Evolutionary conservation across 2,888 invertebrate genomes (phyloP), one percentile per base, ranked within the genome.

Genomic region (Sminthurinus aureus): DNA sequence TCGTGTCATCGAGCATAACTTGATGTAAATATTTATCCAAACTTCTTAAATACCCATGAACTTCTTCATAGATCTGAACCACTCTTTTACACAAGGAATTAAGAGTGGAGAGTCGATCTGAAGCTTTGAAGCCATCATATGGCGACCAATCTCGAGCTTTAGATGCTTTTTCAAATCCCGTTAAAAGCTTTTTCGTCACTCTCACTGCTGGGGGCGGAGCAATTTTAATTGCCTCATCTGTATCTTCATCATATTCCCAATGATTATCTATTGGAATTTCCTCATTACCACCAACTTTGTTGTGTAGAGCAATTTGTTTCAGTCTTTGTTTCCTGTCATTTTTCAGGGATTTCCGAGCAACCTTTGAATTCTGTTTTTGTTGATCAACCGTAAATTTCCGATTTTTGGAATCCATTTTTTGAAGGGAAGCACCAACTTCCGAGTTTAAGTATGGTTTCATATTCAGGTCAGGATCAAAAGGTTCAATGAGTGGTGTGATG

Each of bases 71-170:
- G 1, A 50, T 81, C 20, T 75, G 81, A n/a, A 75, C 24, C 0
- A 81, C 81, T 20, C 38, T 74, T 67, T 81, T 81, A 26, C 51
- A 51, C 6, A 81, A 20, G 12, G 74, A 74, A 74, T 74, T 81
- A n/a, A 81, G 58, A 3, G 75, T 75, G 18, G 74, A 13, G 13
- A 81, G 22, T 0, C 66, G 52, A 24, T 81, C 81, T 2, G 52
- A 20, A 9, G 24, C n/a, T 66, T 74, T 74, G 8, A 76, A 20
- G 3, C 26, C 38, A 9, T 66, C 58, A 50, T 52, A 81, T 26
- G 22, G 74, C 1, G 50, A 18, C 81, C 81, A 81, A 51, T 52
- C 77, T 15, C 18, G 24, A 15, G 38, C 12, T 22, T 77, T n/a
- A 2, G n/a, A n/a, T 0, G n/a, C 15, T 20, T 52, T n/a, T 11